Evolutionary conservation across 2,113 vertebrate species (phyloP).

Genomic region (Stegostoma tigrinum): DNA sequence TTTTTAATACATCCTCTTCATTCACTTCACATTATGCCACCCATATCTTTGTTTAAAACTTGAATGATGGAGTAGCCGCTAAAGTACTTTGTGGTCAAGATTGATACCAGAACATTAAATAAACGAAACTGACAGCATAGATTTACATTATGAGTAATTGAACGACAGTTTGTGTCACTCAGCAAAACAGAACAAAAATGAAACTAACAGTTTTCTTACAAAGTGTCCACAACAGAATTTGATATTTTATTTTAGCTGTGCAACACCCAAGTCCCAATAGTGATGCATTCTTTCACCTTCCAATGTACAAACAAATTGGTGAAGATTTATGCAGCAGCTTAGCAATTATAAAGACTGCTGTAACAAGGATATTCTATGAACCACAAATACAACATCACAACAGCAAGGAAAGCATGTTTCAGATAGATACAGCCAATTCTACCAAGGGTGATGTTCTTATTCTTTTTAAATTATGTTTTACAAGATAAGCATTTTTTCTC

Average conservation of each 20-base stretch:
- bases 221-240: neutral
- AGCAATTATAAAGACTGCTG: neutral
- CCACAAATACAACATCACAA: neutral
- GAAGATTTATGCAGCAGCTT: neutral
- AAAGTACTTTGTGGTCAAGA: neutral
- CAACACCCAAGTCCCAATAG: neutral
- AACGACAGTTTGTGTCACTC: neutral
- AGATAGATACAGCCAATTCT: neutral
- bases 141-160: neutral
- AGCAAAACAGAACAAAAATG: neutral
- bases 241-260: neutral
- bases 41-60: constrained; percentile 18
- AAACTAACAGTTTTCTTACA: neutral
- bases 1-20: neutral
- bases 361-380: neutral
- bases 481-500: constrained; percentile 39
- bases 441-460: constrained; percentile 40
- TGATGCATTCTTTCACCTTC: neutral
- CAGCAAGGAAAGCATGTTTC: neutral
- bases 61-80: neutral
- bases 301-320: neutral
- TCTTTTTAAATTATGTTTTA: constrained; percentile 36
- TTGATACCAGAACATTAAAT: neutral
- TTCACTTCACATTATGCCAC: neutral
- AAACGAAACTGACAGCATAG: neutral